Evolutionary conservation across 92 coral and sea anemone genomes (phyloP).

Genomic region (Siderastrea radians): DNA sequence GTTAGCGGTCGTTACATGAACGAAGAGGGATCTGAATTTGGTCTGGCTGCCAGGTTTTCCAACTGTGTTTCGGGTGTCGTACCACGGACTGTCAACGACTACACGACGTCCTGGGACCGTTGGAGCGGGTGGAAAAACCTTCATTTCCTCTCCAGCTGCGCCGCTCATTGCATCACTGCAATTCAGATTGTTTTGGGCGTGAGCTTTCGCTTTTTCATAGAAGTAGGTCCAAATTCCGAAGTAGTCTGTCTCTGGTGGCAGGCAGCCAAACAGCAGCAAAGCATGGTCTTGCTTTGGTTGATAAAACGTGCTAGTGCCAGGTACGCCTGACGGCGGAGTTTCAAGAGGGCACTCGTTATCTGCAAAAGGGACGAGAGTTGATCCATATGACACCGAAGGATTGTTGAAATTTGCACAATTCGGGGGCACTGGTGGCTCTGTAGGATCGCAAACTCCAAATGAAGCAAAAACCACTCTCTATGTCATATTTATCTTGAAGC

Average conservation of each 20-base stretch:
- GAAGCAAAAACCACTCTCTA: neutral
- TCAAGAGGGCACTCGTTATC: conserved; percentile 25
- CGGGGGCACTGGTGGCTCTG: conserved; percentile 1
- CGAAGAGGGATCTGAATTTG: conserved; percentile 43
- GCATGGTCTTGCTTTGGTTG: conserved; percentile 43
- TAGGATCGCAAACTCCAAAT: conserved; percentile 34
- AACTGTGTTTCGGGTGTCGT: conserved; percentile 35
- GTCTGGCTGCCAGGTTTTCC: conserved; percentile 25
- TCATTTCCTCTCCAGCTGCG: conserved; percentile 8
- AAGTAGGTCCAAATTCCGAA: conserved; percentile 35
- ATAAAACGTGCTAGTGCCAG: conserved; percentile 7
- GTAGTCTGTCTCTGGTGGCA: conserved; percentile 28
- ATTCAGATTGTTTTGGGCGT: neutral
- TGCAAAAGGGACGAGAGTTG: conserved; percentile 32
- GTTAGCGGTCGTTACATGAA: conserved; percentile 41
- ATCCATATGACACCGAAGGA: conserved; percentile 38
- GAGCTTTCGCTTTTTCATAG: conserved; percentile 16
- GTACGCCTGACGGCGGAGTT: conserved; percentile 1
- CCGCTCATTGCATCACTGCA: conserved; percentile 27
- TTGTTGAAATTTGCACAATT: conserved; percentile 24
- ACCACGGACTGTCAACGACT: conserved; percentile 25
- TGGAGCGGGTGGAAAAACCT: conserved; percentile 31
- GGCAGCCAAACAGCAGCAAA: conserved; percentile 28
- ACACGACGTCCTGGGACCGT: conserved; percentile 35
- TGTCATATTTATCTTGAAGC: conserved; percentile 1